Percentiles rank a stretch among this genome's conserved stretches.
Conservation (phyloP, 2,888 invertebrate species). For the Hemistola chrysoprasaria region DNA sequence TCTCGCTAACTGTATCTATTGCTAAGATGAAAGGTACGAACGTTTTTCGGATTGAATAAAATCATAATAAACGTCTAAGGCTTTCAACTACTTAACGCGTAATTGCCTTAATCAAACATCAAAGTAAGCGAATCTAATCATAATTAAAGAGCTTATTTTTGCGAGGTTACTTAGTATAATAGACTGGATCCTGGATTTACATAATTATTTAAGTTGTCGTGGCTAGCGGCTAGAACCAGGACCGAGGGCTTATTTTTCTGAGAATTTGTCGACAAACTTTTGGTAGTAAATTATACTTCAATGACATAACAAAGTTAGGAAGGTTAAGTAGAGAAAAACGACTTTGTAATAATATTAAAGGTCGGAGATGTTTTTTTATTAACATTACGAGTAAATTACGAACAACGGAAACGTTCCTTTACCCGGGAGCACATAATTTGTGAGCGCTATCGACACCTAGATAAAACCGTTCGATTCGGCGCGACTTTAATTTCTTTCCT, state of each 20-base stretch:
- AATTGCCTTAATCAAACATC: conserved; percentile 20
- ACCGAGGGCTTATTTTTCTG: conserved; percentile 11
- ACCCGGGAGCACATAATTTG: conserved; percentile 77
- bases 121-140: conserved; percentile 23
- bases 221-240: too few species aligned
- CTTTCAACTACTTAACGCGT: conserved; percentile 19
- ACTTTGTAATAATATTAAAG: background rate
- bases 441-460: conserved; percentile 79
- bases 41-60: conserved; percentile 15
- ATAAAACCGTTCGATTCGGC: conserved; percentile 78
- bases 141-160: conserved; percentile 20
- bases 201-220: conserved; percentile 23
- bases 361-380: too few species aligned
- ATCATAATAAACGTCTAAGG: conserved; percentile 17
- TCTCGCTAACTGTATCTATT: conserved; percentile 35
- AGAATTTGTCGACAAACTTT: conserved; percentile 12
- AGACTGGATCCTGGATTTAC: conserved; percentile 18
- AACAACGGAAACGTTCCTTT: conserved; percentile 35
- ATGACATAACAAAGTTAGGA: too few species aligned
- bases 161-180: conserved; percentile 20
- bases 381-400: too few species aligned
- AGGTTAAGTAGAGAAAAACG: background rate
- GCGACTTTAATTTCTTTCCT: conserved; percentile 78
- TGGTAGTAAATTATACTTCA: conserved; percentile 11
- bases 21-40: conserved; percentile 20